These are phyloP conservation scores for Pseudoips prasinana DNA, from an alignment of 2,888 invertebrate genomes.

Conservation along the genomic window DNA sequence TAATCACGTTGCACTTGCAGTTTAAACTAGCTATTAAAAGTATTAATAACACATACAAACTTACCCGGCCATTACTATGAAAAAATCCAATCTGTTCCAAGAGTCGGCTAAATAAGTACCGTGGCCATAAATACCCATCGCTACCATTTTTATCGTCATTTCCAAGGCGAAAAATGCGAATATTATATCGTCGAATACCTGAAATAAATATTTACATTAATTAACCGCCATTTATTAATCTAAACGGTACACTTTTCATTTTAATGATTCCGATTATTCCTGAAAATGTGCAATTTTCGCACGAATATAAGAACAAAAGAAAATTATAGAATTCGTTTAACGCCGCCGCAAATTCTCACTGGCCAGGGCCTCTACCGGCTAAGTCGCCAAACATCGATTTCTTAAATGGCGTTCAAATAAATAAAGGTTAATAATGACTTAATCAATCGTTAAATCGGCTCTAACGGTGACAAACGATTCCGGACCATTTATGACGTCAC, in stretches of 20 bases:
- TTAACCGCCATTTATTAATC: slow-evolving; percentile 1
- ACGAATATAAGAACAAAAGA: slow-evolving; percentile 24
- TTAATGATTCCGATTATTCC: slow-evolving; percentile 12
- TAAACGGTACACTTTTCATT: slow-evolving; percentile 6
- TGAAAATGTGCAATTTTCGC: slow-evolving; percentile 17
- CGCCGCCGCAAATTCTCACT: not conserved
- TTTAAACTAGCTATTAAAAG: no score
- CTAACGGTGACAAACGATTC: no score
- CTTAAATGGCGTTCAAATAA: no score
- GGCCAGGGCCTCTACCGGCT: no score
- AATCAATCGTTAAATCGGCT: no score
- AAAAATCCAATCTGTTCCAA: slow-evolving; percentile 99
- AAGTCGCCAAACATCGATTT: no score
- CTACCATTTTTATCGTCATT: slow-evolving; percentile 99
- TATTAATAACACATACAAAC: no score
- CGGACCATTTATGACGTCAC: no score
- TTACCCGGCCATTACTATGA: slow-evolving; percentile 98
- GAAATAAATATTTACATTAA: slow-evolving; percentile 38
- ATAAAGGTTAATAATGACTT: no score
- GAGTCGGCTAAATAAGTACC: slow-evolving; percentile 98
- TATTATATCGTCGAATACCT: slow-evolving; percentile 99
- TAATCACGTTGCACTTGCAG: no score
- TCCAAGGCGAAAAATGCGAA: slow-evolving; percentile 99
- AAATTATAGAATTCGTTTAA: slow-evolving; percentile 4
- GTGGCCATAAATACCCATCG: slow-evolving; percentile 97